Evolutionary conservation across 2,797 vertebrate species (phyloP), one percentile per base, ranked within the genome.

Genomic region (Potorous gilbertii): DNA sequence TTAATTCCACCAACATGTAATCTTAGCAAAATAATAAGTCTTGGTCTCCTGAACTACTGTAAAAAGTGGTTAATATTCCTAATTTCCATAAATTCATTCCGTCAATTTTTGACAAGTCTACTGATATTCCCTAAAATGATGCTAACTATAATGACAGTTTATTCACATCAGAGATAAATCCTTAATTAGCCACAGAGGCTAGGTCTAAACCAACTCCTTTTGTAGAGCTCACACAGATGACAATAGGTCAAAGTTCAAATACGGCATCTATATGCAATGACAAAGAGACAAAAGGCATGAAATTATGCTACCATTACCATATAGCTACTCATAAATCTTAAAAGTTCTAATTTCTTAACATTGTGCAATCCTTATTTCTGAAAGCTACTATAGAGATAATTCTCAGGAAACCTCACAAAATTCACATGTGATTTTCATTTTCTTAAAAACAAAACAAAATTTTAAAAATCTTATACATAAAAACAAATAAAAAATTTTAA

Each of bases 331-430:
- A 12, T 91, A 90, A 95, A 92, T 31, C 66, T 40, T 66, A 90
- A 50, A 95, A 94, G 56, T 94, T 94, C 89, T 66, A 93, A 90
- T 56, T 11, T 92, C 92, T 95, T 95, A 91, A 95, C 46, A 56
- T 5, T 21, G 3, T 56, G 12, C 59, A 4, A 14, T 14, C 16
- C 90, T 31, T 91, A 46, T 24, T 31, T 14, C 59, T 81, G 16
- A 81, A 81, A 81, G 66, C 18, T 24, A 81, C 66, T 46, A 40
- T 3, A 46, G n/a, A 8, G 66, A 24, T 40, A 21, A 81, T 81
- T 81, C 66, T 81, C 40, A 24, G n/a, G n/a, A 81, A 81, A 81
- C n/a, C 18, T 74, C 66, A 81, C 16, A 81, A 81, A 81, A 81
- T 81, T 97, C 93, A 91, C 56, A 97, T 31, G 13, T n/a, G 62